phyloP scores from a whole-genome alignment of 2,797 vertebrate genomes.

The Trachurus trachurus region DNA sequence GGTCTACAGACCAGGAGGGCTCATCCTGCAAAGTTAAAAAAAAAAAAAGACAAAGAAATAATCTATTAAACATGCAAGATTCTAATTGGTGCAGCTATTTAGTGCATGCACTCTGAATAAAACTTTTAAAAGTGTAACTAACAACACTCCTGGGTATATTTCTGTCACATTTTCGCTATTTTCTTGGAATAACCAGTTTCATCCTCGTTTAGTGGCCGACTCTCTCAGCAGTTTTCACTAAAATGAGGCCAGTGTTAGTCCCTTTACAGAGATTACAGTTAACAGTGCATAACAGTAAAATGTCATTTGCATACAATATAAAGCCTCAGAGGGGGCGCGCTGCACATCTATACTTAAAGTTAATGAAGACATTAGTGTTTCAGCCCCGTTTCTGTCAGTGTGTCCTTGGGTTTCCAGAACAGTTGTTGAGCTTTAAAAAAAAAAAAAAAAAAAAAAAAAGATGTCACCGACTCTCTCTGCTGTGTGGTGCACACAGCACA shows the following conservation, averaged over 20 bases:
- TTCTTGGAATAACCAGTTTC: conserved; percentile 13
- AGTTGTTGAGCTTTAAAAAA: conserved; percentile 35
- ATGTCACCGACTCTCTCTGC: conserved; percentile 21
- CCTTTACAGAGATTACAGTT: conserved; percentile 41
- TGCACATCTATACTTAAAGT: conserved; percentile 52
- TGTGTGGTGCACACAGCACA: neutral
- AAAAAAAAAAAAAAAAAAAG: conserved; percentile 42
- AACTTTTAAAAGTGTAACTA: neutral
- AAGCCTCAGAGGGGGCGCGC: conserved; percentile 30
- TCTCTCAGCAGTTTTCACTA: conserved; percentile 24
- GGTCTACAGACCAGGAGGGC: conserved; percentile 72
- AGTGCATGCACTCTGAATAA: neutral
- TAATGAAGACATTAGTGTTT: conserved; percentile 56
- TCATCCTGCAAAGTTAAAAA: conserved; percentile 72
- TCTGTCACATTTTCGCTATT: conserved; percentile 1
- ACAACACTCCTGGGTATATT: conserved; percentile 13
- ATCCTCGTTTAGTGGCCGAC: neutral
- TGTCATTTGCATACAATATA: conserved; percentile 45
- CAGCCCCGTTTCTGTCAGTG: conserved; percentile 30
- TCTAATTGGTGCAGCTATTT: neutral
- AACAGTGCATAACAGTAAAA: conserved; percentile 49
- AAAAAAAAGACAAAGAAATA: conserved; percentile 25
- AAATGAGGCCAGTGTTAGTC: conserved; percentile 18
- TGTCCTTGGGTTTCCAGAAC: conserved; percentile 41
- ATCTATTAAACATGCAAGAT: neutral